Evolutionary conservation across 2,797 vertebrate genomes (phyloP).

Genomic region (Leptoclinus maculatus): DNA sequence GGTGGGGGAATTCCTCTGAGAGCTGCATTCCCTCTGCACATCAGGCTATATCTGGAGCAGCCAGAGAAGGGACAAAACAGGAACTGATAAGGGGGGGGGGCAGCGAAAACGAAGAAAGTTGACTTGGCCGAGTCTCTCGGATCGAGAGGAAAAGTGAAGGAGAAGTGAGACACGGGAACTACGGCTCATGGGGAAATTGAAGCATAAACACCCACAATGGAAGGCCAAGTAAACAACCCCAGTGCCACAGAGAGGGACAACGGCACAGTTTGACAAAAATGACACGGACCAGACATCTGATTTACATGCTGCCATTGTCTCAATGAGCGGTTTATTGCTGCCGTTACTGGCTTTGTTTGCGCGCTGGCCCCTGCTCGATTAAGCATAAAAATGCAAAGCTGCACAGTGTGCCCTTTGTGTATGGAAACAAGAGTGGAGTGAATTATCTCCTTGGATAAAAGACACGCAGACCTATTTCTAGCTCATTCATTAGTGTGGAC

Average conservation of each 20-base stretch:
- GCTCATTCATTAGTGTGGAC: slow-evolving; percentile 65
- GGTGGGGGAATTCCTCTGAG: slow-evolving; percentile 71
- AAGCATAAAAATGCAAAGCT: slow-evolving; percentile 70
- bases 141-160: slow-evolving; percentile 43
- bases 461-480: slow-evolving; percentile 68
- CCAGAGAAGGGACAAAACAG: slow-evolving; percentile 69
- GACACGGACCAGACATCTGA: slow-evolving; percentile 33
- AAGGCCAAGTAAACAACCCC: slow-evolving; percentile 37
- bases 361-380: slow-evolving; percentile 60
- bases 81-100: slow-evolving; percentile 78
- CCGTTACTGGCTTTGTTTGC: slow-evolving; percentile 61
- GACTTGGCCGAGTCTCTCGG: slow-evolving; percentile 46
- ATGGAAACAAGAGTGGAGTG: slow-evolving; percentile 71
- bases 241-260: background rate
- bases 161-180: slow-evolving; percentile 51
- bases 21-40: slow-evolving; percentile 69
- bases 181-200: slow-evolving; percentile 45
- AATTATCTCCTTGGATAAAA: slow-evolving; percentile 78
- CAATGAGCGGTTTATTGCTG: slow-evolving; percentile 50
- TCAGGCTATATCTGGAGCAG: slow-evolving; percentile 72
- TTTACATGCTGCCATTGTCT: slow-evolving; percentile 56
- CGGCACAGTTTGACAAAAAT: slow-evolving; percentile 12
- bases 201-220: slow-evolving; percentile 49
- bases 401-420: slow-evolving; percentile 80
- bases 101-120: slow-evolving; percentile 76